Conservation (phyloP, 2,797 vertebrate genomes). For the Cyprinella venusta region DNA sequence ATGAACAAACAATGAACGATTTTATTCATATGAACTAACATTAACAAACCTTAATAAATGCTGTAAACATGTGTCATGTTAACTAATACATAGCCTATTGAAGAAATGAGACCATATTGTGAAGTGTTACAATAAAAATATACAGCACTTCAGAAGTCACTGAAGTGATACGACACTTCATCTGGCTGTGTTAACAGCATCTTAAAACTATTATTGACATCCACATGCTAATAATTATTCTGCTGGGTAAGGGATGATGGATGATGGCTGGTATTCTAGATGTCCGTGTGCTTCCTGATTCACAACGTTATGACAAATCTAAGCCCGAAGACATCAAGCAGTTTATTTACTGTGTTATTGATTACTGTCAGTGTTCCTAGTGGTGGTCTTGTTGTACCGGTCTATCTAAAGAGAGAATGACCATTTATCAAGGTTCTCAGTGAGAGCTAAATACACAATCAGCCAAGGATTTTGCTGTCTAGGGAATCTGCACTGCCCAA, state of each 20-base stretch:
- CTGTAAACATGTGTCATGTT: not conserved
- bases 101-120: not conserved
- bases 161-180: not conserved
- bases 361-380: not conserved
- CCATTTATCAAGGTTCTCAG: conserved; percentile 51
- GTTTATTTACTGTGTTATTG: conserved; percentile 16
- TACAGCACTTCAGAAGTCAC: conserved; percentile 9
- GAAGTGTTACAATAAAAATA: not conserved
- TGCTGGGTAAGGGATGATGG: conserved; percentile 1
- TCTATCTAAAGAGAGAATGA: conserved; percentile 5
- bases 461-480: conserved; percentile 56
- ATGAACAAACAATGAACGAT: not conserved
- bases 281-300: not conserved
- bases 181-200: not conserved
- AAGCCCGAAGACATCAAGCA: not conserved
- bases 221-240: not conserved
- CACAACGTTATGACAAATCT: not conserved
- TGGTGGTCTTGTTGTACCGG: conserved; percentile 10
- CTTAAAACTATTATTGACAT: not conserved
- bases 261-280: not conserved
- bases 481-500: conserved; percentile 70
- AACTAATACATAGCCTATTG: not conserved
- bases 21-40: not conserved
- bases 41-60: not conserved
- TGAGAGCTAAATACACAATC: conserved; percentile 20